phyloP scores from a whole-genome alignment of 2,797 vertebrate species.

The Delichon dasypus region DNA sequence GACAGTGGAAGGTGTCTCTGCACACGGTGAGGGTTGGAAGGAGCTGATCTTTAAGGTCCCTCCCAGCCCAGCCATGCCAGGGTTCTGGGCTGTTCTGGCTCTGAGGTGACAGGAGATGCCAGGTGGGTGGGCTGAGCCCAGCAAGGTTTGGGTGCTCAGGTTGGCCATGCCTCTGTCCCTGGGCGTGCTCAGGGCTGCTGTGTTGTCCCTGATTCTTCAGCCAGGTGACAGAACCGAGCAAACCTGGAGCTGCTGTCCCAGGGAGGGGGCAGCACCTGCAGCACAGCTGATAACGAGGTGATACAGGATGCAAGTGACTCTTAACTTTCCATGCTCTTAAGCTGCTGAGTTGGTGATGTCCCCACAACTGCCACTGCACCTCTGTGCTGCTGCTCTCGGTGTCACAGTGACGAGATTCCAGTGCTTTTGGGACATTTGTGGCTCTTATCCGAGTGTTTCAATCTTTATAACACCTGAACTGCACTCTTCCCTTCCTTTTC shows the following conservation, averaged over 20 bases:
- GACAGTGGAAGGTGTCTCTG: background rate
- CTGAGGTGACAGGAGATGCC: rapidly evolving
- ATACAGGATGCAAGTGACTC: background rate
- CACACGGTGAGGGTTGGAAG: rapidly evolving
- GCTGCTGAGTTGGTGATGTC: background rate
- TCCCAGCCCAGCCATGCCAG: rapidly evolving
- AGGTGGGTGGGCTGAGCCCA: background rate
- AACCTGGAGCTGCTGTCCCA: background rate
- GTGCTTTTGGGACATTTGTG: background rate
- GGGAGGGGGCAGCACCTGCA: background rate
- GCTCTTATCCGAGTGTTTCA: background rate
- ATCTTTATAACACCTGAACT: too few species aligned
- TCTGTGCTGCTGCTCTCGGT: background rate
- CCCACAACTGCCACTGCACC: background rate
- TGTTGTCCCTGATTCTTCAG: background rate
- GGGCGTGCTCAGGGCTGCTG: rapidly evolving
- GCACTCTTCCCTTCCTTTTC: background rate
- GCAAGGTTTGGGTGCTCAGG: rapidly evolving
- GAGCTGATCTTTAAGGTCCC: background rate
- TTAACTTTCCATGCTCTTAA: background rate
- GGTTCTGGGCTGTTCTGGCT: background rate
- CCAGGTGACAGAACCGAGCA: background rate
- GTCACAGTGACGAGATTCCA: background rate
- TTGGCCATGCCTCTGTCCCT: rapidly evolving
- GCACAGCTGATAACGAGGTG: background rate